Percentiles rank a stretch among this genome's conserved stretches.
Evolutionary conservation across 2,113 vertebrate species (phyloP).

Genomic region (Tragulus kanchil): DNA sequence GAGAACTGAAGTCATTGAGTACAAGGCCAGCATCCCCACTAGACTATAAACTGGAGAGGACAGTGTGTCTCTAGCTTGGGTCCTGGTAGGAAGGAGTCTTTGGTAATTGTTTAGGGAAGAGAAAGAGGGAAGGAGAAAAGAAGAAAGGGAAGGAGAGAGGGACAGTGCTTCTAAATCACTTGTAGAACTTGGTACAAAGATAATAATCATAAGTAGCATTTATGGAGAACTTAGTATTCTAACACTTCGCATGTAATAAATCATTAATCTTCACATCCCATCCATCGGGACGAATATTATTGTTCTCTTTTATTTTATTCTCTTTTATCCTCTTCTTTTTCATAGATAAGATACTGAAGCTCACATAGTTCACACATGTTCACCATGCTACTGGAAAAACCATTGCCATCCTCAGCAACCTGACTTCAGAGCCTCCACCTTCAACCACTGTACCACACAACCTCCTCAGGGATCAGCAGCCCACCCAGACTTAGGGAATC

Average conservation of each 20-base stretch:
- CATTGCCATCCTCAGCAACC: not conserved
- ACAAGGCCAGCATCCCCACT: not conserved
- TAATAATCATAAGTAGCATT: not conserved
- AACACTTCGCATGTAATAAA: slow-evolving; percentile 16
- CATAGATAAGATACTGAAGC: not conserved
- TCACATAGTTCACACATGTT: not conserved
- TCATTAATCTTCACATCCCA: not conserved
- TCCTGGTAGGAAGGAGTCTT: not conserved
- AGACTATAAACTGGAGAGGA: not conserved
- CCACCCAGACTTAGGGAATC: not conserved
- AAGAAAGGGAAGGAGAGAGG: not conserved
- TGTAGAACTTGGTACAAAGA: not conserved
- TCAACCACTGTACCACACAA: not conserved
- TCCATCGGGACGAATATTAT: not conserved
- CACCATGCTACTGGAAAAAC: not conserved
- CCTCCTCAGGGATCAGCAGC: not conserved
- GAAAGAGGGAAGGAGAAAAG: not conserved
- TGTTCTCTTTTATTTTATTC: slow-evolving; percentile 27
- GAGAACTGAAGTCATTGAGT: not conserved
- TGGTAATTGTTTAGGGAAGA: not conserved
- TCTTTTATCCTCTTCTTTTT: slow-evolving; percentile 26
- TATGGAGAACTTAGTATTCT: slow-evolving; percentile 4
- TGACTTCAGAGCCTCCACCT: not conserved
- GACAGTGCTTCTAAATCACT: not conserved
- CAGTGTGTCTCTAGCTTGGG: not conserved